These are phyloP conservation scores for Carpatolechia fugitivella DNA, from an alignment of 2,888 invertebrate genomes.

Conservation along the genomic window DNA sequence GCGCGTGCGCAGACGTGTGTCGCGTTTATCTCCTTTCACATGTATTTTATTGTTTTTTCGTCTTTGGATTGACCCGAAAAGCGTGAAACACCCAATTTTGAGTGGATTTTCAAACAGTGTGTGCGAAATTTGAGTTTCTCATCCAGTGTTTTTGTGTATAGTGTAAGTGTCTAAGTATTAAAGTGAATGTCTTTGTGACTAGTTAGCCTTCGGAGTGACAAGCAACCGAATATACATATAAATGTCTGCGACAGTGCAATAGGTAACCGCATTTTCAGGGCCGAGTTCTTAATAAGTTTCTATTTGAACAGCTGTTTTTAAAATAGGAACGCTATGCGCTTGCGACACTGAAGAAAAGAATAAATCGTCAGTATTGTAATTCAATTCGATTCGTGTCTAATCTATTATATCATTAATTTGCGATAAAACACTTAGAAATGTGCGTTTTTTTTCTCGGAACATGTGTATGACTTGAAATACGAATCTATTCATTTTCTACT, in stretches of 20 bases:
- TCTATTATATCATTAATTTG: slow-evolving; percentile 1
- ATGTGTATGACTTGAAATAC: neutral
- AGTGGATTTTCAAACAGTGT: neutral
- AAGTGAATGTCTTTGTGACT: slow-evolving; percentile 29
- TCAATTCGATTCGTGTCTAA: slow-evolving; percentile 7
- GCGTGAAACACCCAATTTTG: neutral
- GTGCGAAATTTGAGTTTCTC: neutral
- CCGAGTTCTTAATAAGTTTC: slow-evolving; percentile 32
- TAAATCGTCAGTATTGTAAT: neutral
- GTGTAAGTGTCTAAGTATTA: slow-evolving; percentile 17
- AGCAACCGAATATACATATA: slow-evolving; percentile 51
- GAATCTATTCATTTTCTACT: too few species aligned
- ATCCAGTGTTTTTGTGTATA: slow-evolving; percentile 6
- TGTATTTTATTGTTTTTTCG: neutral
- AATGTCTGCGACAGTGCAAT: slow-evolving; percentile 48
- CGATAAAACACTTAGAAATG: neutral
- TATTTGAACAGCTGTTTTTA: slow-evolving; percentile 15
- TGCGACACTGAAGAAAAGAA: neutral
- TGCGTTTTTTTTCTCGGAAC: neutral
- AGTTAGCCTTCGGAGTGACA: slow-evolving; percentile 64
- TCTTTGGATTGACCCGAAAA: neutral
- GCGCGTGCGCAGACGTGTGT: slow-evolving; percentile 55
- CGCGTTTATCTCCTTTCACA: slow-evolving; percentile 10
- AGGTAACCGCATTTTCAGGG: slow-evolving; percentile 45
- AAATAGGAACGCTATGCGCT: slow-evolving; percentile 1